These are phyloP conservation scores for Xenopus laevis DNA, from an alignment of 2,113 vertebrate species.

Conservation along the genomic window DNA sequence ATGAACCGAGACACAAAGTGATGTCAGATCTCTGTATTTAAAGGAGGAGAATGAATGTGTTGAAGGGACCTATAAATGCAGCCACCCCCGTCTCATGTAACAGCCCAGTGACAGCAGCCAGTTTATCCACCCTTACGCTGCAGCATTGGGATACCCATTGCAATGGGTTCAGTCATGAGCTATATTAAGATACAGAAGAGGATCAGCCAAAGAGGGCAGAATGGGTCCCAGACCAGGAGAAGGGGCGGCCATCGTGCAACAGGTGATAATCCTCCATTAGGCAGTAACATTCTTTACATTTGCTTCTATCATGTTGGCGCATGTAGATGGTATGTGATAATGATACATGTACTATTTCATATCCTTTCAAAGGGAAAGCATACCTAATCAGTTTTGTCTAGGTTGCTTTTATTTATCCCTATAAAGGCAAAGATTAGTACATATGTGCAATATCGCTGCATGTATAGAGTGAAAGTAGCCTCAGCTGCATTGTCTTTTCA, in stretches of 20 bases:
- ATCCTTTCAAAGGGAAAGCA: neutral
- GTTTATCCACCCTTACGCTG: neutral
- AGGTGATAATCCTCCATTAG: conserved; percentile 8
- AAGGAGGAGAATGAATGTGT: neutral
- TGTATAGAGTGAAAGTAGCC: too few species aligned
- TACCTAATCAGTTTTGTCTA: neutral
- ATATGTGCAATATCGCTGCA: too few species aligned
- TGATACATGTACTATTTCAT: neutral
- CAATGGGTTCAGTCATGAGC: conserved; percentile 31
- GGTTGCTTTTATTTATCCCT: neutral
- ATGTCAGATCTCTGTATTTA: conserved; percentile 37
- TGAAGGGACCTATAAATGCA: conserved; percentile 27
- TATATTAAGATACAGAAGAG: conserved; percentile 18
- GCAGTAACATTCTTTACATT: too few species aligned
- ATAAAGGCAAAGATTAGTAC: too few species aligned
- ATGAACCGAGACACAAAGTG: conserved; percentile 22
- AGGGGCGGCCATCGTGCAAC: neutral
- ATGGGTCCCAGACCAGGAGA: neutral
- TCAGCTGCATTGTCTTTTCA: too few species aligned
- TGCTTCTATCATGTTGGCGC: neutral
- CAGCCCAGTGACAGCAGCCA: neutral
- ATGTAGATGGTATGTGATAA: neutral
- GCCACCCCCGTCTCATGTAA: neutral
- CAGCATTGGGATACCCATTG: neutral
- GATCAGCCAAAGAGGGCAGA: conserved; percentile 4